Evolutionary conservation across 1,140 invertebrate species (phyloP), one percentile per base, ranked within the genome.

Genomic region (Dreissena rostriformis): DNA sequence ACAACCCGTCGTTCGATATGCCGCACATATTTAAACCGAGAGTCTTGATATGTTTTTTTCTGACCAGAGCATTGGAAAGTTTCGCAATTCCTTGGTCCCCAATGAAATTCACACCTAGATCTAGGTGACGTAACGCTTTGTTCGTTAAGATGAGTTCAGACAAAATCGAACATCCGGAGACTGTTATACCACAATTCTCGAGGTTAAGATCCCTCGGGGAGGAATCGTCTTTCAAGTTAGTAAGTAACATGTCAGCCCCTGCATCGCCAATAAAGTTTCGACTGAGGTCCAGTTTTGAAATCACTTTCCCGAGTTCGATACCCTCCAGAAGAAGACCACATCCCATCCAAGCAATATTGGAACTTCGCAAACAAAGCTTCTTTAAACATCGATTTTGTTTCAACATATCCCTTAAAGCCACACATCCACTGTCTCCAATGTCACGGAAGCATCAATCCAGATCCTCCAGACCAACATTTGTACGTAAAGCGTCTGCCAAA

Each of bases 1-100:
- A 87, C 82, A 93, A 92, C n/a, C 92, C 92, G 75, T 89, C 88
- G 78, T 92, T 93, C 68, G 91, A 91, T 26, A 93, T 87, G 17
- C 89, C 89, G 86, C 92, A 92, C 91, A 93, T 92, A 78, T 92
- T 93, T 6, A 93, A 85, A 14, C 88, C 91, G 22, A 93, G 74
- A 24, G 86, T 91, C 82, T 92, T 87, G 51, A 93, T 86, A 28
- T 88, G 81, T n/a, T 88, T 89, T 53, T 91, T 92, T 24, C 91
- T 82, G 71, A 91, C 90, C 22, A 93, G 74, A 12, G 90, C 87
- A 14, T 89, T 86, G 0, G 90, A 89, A 26, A 93, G 86, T 79
- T 90, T 90, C 28, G 78, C 66, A 53, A 90, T 84, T 1, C 92
- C 92, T 29, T 84, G 76, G 79, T 93, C 92, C 10, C 81, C 86